These are phyloP conservation scores for Teleopsis dalmanni DNA, from an alignment of 1,140 invertebrate genomes.

Conservation along the genomic window DNA sequence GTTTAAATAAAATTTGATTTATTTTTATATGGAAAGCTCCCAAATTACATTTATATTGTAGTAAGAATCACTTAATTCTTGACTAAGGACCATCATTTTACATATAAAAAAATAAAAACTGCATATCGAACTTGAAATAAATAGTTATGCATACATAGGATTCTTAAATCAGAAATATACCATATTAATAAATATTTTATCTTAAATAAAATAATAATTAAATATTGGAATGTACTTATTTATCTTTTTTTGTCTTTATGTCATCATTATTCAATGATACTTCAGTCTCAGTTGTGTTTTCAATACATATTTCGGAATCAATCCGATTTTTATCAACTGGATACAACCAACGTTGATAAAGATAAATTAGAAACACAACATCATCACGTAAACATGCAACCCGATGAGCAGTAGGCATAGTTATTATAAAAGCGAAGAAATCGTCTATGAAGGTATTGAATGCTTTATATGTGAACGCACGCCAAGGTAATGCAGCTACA, in stretches of 20 bases:
- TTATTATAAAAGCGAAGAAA: conserved; percentile 97
- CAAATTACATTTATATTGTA: too few species aligned
- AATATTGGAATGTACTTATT: not conserved
- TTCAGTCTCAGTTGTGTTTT: conserved; percentile 26
- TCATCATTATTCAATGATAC: not conserved
- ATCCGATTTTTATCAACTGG: conserved; percentile 83
- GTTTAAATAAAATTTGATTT: too few species aligned
- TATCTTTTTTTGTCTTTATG: not conserved
- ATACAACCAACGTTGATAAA: conserved; percentile 97
- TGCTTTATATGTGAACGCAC: conserved; percentile 97
- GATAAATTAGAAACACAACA: conserved; percentile 91
- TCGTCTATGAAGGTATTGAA: conserved; percentile 99
- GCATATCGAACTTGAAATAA: too few species aligned
- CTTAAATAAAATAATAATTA: not conserved
- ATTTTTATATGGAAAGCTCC: too few species aligned
- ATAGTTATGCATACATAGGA: too few species aligned
- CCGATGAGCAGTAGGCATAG: conserved; percentile 94
- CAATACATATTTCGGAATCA: conserved; percentile 57
- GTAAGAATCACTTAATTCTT: too few species aligned
- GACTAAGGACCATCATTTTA: too few species aligned
- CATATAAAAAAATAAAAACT: too few species aligned
- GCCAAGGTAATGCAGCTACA: conserved; percentile 97
- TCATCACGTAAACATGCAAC: conserved; percentile 97
- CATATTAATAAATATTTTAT: not conserved
- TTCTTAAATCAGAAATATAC: too few species aligned